Evolutionary conservation across 2,888 invertebrate genomes (phyloP).

Genomic region (Myathropa florea): DNA sequence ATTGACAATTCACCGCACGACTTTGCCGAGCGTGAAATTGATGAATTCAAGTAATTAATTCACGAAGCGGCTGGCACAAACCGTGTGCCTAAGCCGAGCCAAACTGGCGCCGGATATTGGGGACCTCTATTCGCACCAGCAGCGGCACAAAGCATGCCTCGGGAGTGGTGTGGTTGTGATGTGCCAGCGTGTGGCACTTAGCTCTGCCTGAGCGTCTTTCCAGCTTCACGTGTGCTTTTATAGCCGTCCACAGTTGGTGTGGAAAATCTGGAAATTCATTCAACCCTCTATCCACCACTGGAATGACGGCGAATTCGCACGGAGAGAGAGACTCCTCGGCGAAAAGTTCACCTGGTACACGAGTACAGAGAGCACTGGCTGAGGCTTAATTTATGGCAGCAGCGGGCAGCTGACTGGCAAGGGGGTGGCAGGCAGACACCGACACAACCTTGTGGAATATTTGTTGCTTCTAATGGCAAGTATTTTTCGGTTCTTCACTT

Average conservation of each 20-base stretch:
- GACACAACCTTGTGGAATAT: slow-evolving; percentile 25
- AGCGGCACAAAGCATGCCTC: not conserved
- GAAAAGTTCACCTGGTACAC: slow-evolving; percentile 52
- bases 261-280: slow-evolving; percentile 37
- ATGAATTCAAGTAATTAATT: slow-evolving; percentile 73
- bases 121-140: not conserved
- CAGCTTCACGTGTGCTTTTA: slow-evolving; percentile 3
- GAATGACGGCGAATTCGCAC: slow-evolving; percentile 55
- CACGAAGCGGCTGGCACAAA: slow-evolving; percentile 36
- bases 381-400: slow-evolving; percentile 50
- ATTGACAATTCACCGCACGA: slow-evolving; percentile 54
- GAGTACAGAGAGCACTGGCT: not conserved
- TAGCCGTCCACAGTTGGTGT: not conserved
- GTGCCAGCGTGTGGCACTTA: not conserved
- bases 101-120: too few relatives aligned
- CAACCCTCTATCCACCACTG: slow-evolving; percentile 1
- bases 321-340: not conserved
- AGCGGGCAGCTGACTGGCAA: not conserved
- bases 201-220: slow-evolving; percentile 20
- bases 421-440: slow-evolving; percentile 1
- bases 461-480: slow-evolving; percentile 62
- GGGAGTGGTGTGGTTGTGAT: not conserved
- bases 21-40: slow-evolving; percentile 70
- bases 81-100: not conserved
- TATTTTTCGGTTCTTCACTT: slow-evolving; percentile 47